These are phyloP conservation scores for Saccopteryx bilineata DNA, from an alignment of 2,113 vertebrate species.

Conservation along the genomic window DNA sequence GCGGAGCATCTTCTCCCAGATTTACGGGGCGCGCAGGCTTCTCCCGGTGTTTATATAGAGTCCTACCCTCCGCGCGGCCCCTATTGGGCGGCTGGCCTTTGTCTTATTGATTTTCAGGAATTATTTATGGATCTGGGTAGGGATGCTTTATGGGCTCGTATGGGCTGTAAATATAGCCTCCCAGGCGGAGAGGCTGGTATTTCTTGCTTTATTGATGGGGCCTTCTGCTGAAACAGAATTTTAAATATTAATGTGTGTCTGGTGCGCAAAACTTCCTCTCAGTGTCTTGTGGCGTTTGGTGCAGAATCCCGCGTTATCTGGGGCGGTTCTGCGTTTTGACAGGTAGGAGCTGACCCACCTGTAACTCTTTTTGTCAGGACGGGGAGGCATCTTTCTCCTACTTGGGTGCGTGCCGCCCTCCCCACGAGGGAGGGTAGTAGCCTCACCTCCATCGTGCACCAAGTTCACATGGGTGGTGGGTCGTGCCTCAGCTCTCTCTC, in stretches of 20 bases:
- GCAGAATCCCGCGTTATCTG: fast-evolving
- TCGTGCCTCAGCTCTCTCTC: fast-evolving
- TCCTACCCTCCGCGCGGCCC: background rate
- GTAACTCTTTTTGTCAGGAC: fast-evolving
- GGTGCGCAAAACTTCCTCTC: background rate
- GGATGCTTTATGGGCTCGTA: background rate
- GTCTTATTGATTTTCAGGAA: conserved; percentile 73
- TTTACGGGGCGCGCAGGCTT: background rate
- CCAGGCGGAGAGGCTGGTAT: background rate
- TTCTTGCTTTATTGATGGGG: conserved; percentile 50
- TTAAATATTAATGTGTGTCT: conserved; percentile 33
- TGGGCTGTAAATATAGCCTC: conserved; percentile 57
- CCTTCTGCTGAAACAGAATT: conserved; percentile 36
- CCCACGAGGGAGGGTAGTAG: no score
- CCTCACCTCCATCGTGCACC: fast-evolving
- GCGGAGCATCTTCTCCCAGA: background rate
- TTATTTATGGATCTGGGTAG: conserved; percentile 68
- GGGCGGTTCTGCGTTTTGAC: fast-evolving
- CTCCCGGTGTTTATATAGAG: background rate
- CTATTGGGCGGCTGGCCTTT: background rate
- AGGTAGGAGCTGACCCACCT: fast-evolving
- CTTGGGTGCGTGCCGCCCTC: no score
- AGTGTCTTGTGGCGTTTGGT: background rate
- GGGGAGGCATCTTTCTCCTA: background rate
- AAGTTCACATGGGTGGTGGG: fast-evolving